Conservation (phyloP, 1,140 invertebrate species). For the Drosophila azteca region DNA sequence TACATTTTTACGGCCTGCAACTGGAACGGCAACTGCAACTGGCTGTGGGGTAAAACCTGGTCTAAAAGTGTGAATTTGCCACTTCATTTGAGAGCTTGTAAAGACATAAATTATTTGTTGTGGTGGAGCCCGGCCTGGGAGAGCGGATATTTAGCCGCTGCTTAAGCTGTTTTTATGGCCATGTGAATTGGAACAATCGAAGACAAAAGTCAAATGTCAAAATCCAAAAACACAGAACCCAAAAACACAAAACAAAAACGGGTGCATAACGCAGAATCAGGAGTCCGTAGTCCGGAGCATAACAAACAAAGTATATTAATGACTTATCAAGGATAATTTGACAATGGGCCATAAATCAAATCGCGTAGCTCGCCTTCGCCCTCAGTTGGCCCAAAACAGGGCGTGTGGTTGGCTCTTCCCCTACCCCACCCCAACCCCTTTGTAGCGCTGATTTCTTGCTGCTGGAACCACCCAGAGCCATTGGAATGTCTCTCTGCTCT, state of each 20-base stretch:
- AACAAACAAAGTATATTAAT: conserved; percentile 82
- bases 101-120: conserved; percentile 70
- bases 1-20: conserved; percentile 64
- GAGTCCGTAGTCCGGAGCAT: conserved; percentile 18
- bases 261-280: conserved; percentile 30
- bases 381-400: conserved; percentile 31
- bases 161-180: conserved; percentile 58
- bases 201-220: conserved; percentile 54
- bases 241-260: conserved; percentile 38
- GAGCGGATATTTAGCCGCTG: conserved; percentile 34
- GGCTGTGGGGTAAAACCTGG: not conserved
- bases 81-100: conserved; percentile 78
- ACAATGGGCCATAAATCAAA: conserved; percentile 80
- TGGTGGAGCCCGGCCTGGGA: not conserved
- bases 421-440: not conserved
- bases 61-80: conserved; percentile 80
- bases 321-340: conserved; percentile 83
- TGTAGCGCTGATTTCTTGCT: not conserved
- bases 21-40: conserved; percentile 4
- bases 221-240: conserved; percentile 57
- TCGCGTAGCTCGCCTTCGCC: conserved; percentile 37
- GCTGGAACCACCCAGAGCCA: conserved; percentile 59
- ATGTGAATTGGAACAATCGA: conserved; percentile 60
- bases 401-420: conserved; percentile 52
- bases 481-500: conserved; percentile 42